phyloP scores from a whole-genome alignment of 2,113 vertebrate genomes.

The Cottus gobio region DNA sequence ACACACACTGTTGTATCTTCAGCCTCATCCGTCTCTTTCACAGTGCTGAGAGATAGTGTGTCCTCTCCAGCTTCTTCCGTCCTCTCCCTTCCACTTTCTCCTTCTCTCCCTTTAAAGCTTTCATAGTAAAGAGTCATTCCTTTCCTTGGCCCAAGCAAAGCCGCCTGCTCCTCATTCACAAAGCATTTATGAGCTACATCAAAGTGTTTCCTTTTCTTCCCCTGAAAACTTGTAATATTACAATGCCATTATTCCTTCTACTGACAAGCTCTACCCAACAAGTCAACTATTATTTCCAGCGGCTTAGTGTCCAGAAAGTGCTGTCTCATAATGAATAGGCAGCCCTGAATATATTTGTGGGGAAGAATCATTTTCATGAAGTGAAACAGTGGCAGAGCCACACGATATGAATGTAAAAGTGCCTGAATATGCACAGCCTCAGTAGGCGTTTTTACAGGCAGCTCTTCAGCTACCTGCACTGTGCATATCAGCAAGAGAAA shows the following conservation, averaged over 20 bases:
- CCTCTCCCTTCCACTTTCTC: conserved; percentile 28
- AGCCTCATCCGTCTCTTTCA: conserved; percentile 46
- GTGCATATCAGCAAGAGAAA: conserved; percentile 74
- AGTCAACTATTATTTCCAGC: conserved; percentile 70
- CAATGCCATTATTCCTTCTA: conserved; percentile 69
- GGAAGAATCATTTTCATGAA: conserved; percentile 59
- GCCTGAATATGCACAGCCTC: conserved; percentile 21
- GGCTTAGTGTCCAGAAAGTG: conserved; percentile 70
- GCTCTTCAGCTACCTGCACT: conserved; percentile 37
- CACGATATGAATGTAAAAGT: conserved; percentile 51
- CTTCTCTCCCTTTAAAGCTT: conserved; percentile 38
- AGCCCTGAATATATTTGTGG: conserved; percentile 62
- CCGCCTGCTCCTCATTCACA: conserved; percentile 66
- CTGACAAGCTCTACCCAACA: conserved; percentile 69
- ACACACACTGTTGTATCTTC: conserved; percentile 24
- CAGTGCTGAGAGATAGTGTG: conserved; percentile 38
- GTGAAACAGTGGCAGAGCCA: conserved; percentile 56
- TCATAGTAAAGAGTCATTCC: conserved; percentile 39
- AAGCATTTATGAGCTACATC: conserved; percentile 76
- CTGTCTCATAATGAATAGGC: conserved; percentile 64
- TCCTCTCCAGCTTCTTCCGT: conserved; percentile 58
- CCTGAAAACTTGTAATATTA: conserved; percentile 73
- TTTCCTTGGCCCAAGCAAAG: conserved; percentile 37
- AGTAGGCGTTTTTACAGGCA: conserved; percentile 29
- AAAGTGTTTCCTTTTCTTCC: conserved; percentile 72